These are phyloP conservation scores for Contarinia nasturtii DNA, from an alignment of 1,140 invertebrate genomes.

Conservation along the genomic window DNA sequence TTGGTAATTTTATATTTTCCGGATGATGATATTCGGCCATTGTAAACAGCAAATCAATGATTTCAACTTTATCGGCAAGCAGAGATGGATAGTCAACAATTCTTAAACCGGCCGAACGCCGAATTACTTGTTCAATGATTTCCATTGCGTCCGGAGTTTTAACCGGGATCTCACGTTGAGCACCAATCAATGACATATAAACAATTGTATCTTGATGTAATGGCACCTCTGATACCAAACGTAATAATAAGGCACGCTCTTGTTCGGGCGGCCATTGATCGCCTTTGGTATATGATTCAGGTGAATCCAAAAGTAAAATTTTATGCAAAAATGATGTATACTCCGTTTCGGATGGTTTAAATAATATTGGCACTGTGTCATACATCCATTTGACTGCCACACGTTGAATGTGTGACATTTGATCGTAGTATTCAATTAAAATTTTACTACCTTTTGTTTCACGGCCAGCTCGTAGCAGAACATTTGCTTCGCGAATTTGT, in stretches of 20 bases:
- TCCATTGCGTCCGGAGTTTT: slow-evolving; percentile 67
- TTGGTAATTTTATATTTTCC: slow-evolving; percentile 74
- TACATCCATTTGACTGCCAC: slow-evolving; percentile 75
- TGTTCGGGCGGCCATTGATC: slow-evolving; percentile 90
- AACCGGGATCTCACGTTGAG: slow-evolving; percentile 69
- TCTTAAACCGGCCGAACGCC: slow-evolving; percentile 58
- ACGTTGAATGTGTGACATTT: slow-evolving; percentile 58
- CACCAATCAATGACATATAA: slow-evolving; percentile 60
- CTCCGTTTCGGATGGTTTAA: slow-evolving; percentile 48
- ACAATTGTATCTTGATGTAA: slow-evolving; percentile 67
- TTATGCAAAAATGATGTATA: slow-evolving; percentile 70
- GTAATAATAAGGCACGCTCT: slow-evolving; percentile 56
- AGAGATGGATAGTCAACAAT: slow-evolving; percentile 41
- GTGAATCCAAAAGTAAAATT: slow-evolving; percentile 64
- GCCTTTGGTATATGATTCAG: slow-evolving; percentile 69
- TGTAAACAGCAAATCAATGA: slow-evolving; percentile 79
- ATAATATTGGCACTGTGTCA: slow-evolving; percentile 52
- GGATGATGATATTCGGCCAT: slow-evolving; percentile 81
- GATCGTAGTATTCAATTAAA: slow-evolving; percentile 41
- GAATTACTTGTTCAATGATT: slow-evolving; percentile 64
- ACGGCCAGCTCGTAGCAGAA: slow-evolving; percentile 15
- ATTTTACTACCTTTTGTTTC: slow-evolving; percentile 16
- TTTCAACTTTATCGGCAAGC: slow-evolving; percentile 60
- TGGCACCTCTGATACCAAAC: slow-evolving; percentile 73
- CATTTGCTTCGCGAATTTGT: slow-evolving; percentile 47